Conservation (phyloP, 2,888 invertebrate species). For the Philaethria dido region DNA sequence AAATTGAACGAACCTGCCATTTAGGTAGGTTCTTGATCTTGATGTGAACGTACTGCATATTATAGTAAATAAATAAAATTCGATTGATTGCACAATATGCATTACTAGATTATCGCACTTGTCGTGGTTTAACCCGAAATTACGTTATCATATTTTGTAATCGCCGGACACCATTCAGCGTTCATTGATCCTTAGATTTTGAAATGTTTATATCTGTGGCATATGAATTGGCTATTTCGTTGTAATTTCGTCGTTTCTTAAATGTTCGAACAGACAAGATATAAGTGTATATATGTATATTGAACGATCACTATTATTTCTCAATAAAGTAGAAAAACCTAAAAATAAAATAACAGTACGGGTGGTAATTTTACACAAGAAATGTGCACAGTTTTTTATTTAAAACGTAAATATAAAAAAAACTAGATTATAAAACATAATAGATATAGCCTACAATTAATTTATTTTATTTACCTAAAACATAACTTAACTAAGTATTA, state of each 20-base stretch:
- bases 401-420: neutral
- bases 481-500: no score
- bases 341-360: neutral
- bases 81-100: conserved; percentile 34
- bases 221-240: conserved; percentile 10
- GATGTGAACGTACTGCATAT: conserved; percentile 53
- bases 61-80: conserved; percentile 41
- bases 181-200: conserved; percentile 38
- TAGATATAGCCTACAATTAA: no score
- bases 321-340: neutral
- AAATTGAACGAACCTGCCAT: conserved; percentile 53
- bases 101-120: conserved; percentile 31
- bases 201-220: conserved; percentile 33
- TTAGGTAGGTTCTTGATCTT: conserved; percentile 62
- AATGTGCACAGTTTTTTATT: neutral
- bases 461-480: no score
- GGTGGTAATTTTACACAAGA: neutral
- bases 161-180: conserved; percentile 35
- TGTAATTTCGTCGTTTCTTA: neutral
- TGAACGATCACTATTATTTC: neutral
- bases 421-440: no score
- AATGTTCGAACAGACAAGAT: neutral
- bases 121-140: conserved; percentile 36
- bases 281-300: neutral
- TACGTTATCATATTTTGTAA: conserved; percentile 37